Conservation (phyloP, 2,113 vertebrate species). For the Scomber japonicus region DNA sequence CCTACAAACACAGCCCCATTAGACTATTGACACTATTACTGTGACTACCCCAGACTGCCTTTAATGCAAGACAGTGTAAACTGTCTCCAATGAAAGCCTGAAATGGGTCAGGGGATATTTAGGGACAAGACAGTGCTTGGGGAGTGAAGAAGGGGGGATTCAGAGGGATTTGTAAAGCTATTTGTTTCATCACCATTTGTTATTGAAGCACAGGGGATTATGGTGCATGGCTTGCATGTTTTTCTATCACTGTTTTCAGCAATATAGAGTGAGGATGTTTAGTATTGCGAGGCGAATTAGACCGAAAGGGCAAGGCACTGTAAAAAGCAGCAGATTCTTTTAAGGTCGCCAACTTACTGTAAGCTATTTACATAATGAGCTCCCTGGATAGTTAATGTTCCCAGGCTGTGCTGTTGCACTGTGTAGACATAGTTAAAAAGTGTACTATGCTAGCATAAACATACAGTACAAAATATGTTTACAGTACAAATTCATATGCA, state of each 20-base stretch:
- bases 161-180: slow-evolving; percentile 60
- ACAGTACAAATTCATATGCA: too few species aligned
- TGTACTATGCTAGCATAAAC: too few species aligned
- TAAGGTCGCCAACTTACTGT: slow-evolving; percentile 27
- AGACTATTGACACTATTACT: slow-evolving; percentile 36
- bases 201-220: slow-evolving; percentile 60
- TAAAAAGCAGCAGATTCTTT: slow-evolving; percentile 33
- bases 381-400: slow-evolving; percentile 31
- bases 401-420: neutral
- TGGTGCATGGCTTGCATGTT: slow-evolving; percentile 20
- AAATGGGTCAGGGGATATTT: slow-evolving; percentile 74
- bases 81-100: slow-evolving; percentile 36
- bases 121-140: slow-evolving; percentile 47
- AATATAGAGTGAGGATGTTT: slow-evolving; percentile 23
- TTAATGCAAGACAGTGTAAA: slow-evolving; percentile 44
- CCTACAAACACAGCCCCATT: slow-evolving; percentile 13
- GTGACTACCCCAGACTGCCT: slow-evolving; percentile 23
- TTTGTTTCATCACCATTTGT: slow-evolving; percentile 64
- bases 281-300: slow-evolving; percentile 30
- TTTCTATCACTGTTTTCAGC: slow-evolving; percentile 40
- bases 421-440: neutral
- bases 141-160: slow-evolving; percentile 48
- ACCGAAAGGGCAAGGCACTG: slow-evolving; percentile 47
- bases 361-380: slow-evolving; percentile 56
- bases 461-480: too few species aligned